phyloP scores from a whole-genome alignment of 2,113 vertebrate species.

The Danionella cerebrum region DNA sequence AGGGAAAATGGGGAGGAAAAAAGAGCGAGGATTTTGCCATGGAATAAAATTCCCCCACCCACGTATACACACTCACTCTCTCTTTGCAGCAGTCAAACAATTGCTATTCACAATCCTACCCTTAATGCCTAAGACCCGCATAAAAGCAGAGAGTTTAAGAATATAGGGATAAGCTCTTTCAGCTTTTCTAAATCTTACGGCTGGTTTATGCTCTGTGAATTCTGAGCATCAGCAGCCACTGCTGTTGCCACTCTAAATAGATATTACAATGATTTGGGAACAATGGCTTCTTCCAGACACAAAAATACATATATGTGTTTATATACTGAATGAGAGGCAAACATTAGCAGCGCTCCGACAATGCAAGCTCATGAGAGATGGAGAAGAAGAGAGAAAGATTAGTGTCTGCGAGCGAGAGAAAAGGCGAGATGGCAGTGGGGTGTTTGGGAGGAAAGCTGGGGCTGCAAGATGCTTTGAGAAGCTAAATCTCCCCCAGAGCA shows the following conservation, averaged over 20 bases:
- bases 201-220: conserved; percentile 73
- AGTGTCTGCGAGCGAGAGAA: conserved; percentile 66
- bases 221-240: conserved; percentile 65
- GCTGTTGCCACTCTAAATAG: conserved; percentile 76
- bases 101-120: conserved; percentile 77
- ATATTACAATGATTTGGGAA: conserved; percentile 80
- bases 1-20: conserved; percentile 48
- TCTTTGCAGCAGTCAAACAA: conserved; percentile 69
- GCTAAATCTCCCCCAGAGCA: conserved; percentile 67
- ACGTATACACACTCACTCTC: conserved; percentile 63
- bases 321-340: conserved; percentile 65
- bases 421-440: conserved; percentile 64
- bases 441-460: conserved; percentile 65
- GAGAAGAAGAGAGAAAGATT: conserved; percentile 69
- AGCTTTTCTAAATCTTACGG: conserved; percentile 74
- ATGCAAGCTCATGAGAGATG: conserved; percentile 60
- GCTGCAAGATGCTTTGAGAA: conserved; percentile 70
- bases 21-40: conserved; percentile 60
- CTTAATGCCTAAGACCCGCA: conserved; percentile 76
- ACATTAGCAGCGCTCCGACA: conserved; percentile 65
- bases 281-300: conserved; percentile 70
- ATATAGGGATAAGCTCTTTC: conserved; percentile 76
- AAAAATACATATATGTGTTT: conserved; percentile 68
- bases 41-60: conserved; percentile 72
- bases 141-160: conserved; percentile 76